Conservation (phyloP, 2,888 invertebrate genomes). For the Carterocephalus palaemon region DNA sequence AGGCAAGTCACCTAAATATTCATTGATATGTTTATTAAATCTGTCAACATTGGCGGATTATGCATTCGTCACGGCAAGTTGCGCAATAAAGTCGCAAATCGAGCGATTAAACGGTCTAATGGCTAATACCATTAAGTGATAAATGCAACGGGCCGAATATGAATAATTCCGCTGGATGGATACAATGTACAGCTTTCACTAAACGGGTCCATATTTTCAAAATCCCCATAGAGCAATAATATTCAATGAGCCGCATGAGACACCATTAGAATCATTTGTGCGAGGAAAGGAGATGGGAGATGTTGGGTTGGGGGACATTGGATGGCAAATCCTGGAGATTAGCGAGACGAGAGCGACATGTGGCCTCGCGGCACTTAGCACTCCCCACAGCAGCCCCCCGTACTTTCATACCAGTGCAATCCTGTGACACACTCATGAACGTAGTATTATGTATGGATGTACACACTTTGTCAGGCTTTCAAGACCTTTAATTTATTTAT, state of each 20-base stretch:
- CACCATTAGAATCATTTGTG: conserved; percentile 47
- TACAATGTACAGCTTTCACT: conserved; percentile 77
- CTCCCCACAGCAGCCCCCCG: conserved; percentile 49
- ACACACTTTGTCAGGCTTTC: too few relatives aligned
- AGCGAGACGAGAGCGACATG: conserved; percentile 77
- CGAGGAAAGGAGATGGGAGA: conserved; percentile 50
- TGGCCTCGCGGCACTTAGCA: conserved; percentile 74
- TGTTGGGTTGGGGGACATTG: conserved; percentile 61
- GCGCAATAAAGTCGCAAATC: conserved; percentile 66
- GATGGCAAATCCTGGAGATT: conserved; percentile 77
- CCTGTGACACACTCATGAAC: conserved; percentile 38
- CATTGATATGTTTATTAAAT: conserved; percentile 24
- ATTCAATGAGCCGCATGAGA: conserved; percentile 74
- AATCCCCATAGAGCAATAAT: conserved; percentile 79
- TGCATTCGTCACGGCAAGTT: conserved; percentile 21
- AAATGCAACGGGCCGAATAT: conserved; percentile 73
- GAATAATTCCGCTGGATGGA: conserved; percentile 76
- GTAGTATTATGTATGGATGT: background rate
- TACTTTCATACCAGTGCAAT: conserved; percentile 34
- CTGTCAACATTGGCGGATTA: conserved; percentile 24
- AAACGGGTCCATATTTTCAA: conserved; percentile 79
- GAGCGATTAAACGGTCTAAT: conserved; percentile 73
- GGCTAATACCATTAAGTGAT: conserved; percentile 78
- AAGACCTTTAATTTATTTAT: too few relatives aligned
- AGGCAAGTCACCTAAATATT: conserved; percentile 11